phyloP scores from a whole-genome alignment of 2,113 vertebrate genomes.

The Circaetus gallicus region DNA sequence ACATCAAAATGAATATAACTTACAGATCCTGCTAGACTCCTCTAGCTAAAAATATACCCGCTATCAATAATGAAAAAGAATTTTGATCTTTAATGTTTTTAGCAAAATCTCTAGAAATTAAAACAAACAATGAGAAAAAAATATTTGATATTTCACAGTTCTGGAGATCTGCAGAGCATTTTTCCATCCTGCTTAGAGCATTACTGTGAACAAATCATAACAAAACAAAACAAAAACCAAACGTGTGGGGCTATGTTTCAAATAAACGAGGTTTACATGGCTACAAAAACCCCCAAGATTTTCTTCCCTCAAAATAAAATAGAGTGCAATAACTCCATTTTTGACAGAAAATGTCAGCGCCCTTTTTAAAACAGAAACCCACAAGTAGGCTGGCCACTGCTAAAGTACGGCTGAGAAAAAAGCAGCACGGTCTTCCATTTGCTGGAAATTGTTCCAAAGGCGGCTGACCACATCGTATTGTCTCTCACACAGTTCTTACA shows the following conservation, averaged over 20 bases:
- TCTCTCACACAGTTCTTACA: not conserved
- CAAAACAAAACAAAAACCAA: not conserved
- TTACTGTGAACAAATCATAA: not conserved
- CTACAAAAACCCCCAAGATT: not conserved
- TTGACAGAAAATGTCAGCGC: not conserved
- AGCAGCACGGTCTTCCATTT: not conserved
- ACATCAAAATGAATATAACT: not conserved
- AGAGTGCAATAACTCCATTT: not conserved
- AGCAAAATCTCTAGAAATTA: not conserved
- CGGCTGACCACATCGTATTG: rapidly evolving
- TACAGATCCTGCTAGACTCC: not conserved
- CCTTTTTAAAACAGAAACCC: not conserved
- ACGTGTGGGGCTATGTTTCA: not conserved
- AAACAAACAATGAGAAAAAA: not conserved
- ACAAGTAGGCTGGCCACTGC: not conserved
- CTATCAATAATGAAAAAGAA: not conserved
- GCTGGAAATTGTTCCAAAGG: not conserved
- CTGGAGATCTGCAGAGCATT: not conserved
- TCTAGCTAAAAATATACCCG: not conserved
- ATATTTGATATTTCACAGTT: not conserved
- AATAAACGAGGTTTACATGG: not conserved
- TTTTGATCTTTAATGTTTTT: not conserved
- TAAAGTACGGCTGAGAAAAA: not conserved
- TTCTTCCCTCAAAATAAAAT: not conserved
- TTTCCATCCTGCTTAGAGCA: not conserved